Conservation (phyloP, 2,888 invertebrate genomes). For the Choristoneura rosaceana region DNA sequence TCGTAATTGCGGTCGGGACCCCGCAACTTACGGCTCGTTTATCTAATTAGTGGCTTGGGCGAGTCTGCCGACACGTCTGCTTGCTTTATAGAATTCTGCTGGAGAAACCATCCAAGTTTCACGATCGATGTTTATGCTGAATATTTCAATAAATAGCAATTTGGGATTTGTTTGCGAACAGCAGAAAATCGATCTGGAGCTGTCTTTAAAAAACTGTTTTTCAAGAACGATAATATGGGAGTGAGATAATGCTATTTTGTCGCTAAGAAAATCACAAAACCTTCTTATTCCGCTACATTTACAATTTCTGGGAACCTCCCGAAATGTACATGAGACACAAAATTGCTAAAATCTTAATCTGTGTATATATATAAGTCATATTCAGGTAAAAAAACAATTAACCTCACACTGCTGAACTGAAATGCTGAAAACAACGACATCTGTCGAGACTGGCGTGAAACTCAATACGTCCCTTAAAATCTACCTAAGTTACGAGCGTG, state of each 20-base stretch:
- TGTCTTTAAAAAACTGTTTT: too few species aligned
- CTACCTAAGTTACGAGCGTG: background rate
- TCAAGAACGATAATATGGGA: too few species aligned
- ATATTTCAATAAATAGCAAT: background rate
- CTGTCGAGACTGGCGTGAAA: background rate
- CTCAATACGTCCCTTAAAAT: background rate
- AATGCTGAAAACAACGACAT: background rate
- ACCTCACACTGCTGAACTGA: too few species aligned
- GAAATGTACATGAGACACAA: too few species aligned
- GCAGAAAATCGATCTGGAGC: background rate
- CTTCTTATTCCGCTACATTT: too few species aligned
- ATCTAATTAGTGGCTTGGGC: constrained; percentile 78
- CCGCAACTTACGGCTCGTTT: constrained; percentile 80
- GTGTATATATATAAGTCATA: too few species aligned
- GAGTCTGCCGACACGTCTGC: constrained; percentile 62
- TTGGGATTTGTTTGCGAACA: background rate
- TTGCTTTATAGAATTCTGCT: background rate
- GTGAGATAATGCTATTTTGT: too few species aligned
- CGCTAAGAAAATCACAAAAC: too few species aligned
- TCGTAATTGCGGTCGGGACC: constrained; percentile 84
- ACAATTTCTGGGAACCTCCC: too few species aligned
- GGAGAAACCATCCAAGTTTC: background rate
- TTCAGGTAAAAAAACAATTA: too few species aligned
- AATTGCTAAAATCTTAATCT: too few species aligned
- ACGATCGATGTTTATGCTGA: background rate